These are phyloP conservation scores for Anguilla anguilla DNA, from an alignment of 2,797 vertebrate genomes.

Conservation along the genomic window DNA sequence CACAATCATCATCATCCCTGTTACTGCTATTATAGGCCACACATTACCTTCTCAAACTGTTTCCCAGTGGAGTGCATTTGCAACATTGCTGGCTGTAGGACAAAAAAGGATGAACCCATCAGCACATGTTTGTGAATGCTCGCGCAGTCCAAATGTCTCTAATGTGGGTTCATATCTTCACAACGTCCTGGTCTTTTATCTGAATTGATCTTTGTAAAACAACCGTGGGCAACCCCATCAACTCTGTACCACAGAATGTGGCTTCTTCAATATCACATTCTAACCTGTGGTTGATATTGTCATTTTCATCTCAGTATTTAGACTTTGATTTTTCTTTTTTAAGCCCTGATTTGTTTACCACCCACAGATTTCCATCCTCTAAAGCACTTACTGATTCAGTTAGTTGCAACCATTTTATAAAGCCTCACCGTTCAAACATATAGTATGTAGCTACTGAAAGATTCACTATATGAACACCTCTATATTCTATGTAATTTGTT, in stretches of 20 bases:
- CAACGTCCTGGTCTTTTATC: neutral
- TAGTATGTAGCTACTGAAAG: slow-evolving; percentile 53
- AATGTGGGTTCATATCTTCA: neutral
- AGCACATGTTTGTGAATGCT: slow-evolving; percentile 8
- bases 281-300: slow-evolving; percentile 32
- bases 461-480: slow-evolving; percentile 48
- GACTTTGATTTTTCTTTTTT: slow-evolving; percentile 34
- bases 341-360: neutral
- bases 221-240: neutral
- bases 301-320: slow-evolving; percentile 60
- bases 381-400: slow-evolving; percentile 27
- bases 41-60: neutral
- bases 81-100: too few relatives aligned
- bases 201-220: slow-evolving; percentile 4
- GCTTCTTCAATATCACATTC: slow-evolving; percentile 23
- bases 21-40: neutral
- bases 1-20: neutral
- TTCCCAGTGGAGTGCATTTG: neutral
- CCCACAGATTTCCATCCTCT: slow-evolving; percentile 26
- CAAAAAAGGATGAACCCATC: neutral
- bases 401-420: neutral
- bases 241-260: slow-evolving; percentile 17
- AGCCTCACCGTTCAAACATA: slow-evolving; percentile 14
- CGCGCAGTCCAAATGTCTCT: neutral
- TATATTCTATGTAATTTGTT: slow-evolving; percentile 46